phyloP scores from a whole-genome alignment of 2,113 vertebrate species.

The Urocynchramus pylzowi region DNA sequence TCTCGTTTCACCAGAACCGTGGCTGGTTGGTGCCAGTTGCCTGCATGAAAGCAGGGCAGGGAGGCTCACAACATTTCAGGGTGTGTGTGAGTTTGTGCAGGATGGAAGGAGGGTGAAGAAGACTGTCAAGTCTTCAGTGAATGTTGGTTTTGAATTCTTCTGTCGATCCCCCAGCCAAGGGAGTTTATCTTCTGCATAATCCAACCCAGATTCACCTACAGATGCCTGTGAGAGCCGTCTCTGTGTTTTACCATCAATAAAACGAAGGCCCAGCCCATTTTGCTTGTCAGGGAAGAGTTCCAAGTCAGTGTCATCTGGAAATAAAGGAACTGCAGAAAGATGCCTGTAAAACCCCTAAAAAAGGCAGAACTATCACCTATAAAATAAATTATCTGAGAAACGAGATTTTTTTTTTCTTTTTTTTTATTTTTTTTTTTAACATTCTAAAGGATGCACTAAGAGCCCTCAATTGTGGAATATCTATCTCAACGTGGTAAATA shows the following conservation, averaged over 20 bases:
- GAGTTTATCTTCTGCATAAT: neutral
- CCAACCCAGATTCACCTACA: constrained; percentile 23
- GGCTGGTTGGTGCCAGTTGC: neutral
- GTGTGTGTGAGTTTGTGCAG: neutral
- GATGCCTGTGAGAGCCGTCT: neutral
- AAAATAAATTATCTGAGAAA: constrained; percentile 50
- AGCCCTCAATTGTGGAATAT: constrained; percentile 52
- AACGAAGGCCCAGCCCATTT: neutral
- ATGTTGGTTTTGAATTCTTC: neutral
- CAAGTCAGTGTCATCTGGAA: constrained; percentile 18
- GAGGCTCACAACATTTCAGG: neutral
- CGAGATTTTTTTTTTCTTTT: neutral
- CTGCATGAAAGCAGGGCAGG: neutral
- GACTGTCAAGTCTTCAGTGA: neutral
- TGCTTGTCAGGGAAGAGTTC: constrained; percentile 8
- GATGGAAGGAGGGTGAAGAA: neutral
- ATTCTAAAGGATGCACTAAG: constrained; percentile 40
- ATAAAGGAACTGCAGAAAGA: constrained; percentile 10
- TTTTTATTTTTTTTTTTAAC: neutral
- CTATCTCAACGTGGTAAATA: constrained; percentile 40
- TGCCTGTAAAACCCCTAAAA: neutral
- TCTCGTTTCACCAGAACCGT: rapidly evolving
- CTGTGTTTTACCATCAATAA: constrained; percentile 7
- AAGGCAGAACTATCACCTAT: neutral
- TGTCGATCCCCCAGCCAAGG: neutral